A percentile compares a stretch with the other conserved stretches of the same genome.
Evolutionary conservation across 1,140 invertebrate species (phyloP).

Genomic region (Linepithema humile): DNA sequence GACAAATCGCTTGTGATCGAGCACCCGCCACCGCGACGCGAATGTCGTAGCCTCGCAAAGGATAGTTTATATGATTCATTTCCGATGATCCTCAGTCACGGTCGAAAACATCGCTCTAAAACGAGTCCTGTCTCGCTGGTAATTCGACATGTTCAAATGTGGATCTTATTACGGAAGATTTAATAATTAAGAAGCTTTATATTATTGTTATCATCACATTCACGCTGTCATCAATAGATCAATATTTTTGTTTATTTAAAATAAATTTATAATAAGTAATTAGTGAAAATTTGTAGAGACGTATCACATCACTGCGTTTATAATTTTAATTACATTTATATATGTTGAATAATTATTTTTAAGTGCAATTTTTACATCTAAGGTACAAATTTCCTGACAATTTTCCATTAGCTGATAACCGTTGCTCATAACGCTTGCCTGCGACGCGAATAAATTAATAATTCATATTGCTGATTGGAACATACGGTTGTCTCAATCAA

Average conservation of each 20-base stretch:
- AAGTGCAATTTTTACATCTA: not conserved
- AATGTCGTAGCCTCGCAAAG: constrained; percentile 36
- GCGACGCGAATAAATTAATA: constrained; percentile 29
- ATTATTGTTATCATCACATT: no score
- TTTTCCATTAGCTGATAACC: constrained; percentile 5
- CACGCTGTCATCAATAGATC: not conserved
- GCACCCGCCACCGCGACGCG: not conserved
- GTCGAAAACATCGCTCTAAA: not conserved
- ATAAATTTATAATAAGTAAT: not conserved
- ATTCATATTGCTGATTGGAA: constrained; percentile 56
- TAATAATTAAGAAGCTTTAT: not conserved
- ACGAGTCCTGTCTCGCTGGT: not conserved
- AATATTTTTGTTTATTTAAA: not conserved
- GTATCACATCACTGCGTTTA: not conserved
- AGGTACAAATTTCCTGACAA: not conserved
- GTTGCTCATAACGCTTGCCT: constrained; percentile 1
- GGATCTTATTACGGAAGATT: not conserved
- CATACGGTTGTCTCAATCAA: constrained; percentile 38
- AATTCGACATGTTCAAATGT: not conserved
- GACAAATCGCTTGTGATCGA: constrained; percentile 53
- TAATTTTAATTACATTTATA: not conserved
- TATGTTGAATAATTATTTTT: not conserved
- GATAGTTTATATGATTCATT: constrained; percentile 19
- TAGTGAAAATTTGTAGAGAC: not conserved
- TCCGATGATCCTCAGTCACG: not conserved